Conservation (phyloP, 2,113 vertebrate species). For the Pseudorhombus dupliciocellatus region DNA sequence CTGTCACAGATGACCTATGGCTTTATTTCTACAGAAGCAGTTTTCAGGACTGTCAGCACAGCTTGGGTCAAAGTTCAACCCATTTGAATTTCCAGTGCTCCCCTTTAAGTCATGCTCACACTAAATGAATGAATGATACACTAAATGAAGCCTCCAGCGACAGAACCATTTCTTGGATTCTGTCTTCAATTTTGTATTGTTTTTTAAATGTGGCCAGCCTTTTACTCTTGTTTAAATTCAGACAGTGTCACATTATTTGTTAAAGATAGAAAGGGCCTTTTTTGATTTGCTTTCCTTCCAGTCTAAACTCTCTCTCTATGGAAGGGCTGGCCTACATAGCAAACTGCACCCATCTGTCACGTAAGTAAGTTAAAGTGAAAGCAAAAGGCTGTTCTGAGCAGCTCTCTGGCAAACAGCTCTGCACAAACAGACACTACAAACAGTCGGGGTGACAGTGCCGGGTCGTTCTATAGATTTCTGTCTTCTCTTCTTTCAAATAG, state of each 20-base stretch:
- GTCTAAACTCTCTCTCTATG: slow-evolving; percentile 29
- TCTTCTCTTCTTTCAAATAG: neutral
- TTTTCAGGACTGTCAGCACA: neutral
- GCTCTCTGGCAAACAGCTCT: slow-evolving; percentile 38
- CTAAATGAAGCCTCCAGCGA: neutral
- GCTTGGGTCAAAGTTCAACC: neutral
- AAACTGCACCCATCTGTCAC: slow-evolving; percentile 61
- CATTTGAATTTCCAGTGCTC: neutral
- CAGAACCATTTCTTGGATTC: neutral
- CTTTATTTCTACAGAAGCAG: neutral
- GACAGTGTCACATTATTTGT: slow-evolving; percentile 20
- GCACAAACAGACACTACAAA: slow-evolving; percentile 43
- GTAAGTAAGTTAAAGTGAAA: slow-evolving; percentile 48
- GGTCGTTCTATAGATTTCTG: neutral
- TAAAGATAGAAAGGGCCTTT: slow-evolving; percentile 8
- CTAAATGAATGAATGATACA: too few species aligned
- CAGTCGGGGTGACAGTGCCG: slow-evolving; percentile 31
- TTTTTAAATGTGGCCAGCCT: neutral
- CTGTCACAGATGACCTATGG: neutral
- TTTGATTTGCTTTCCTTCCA: slow-evolving; percentile 40
- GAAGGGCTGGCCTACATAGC: slow-evolving; percentile 18
- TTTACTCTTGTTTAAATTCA: slow-evolving; percentile 26
- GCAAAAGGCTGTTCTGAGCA: slow-evolving; percentile 48
- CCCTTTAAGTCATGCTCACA: neutral
- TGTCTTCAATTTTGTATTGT: neutral